Evolutionary conservation across 1,140 invertebrate species (phyloP).

Genomic region (Aethina tumida): DNA sequence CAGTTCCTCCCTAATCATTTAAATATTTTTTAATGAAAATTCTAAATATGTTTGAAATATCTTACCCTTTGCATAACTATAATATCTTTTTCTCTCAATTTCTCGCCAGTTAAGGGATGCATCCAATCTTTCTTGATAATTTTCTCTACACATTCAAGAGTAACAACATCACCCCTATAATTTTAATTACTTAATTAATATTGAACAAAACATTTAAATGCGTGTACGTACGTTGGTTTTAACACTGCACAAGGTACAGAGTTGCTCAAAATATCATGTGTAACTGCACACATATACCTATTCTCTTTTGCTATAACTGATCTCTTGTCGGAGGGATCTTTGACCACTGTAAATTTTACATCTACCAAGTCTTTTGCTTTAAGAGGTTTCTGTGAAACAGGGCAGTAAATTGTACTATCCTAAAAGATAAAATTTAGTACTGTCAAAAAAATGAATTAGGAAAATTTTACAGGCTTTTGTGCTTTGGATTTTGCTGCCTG

Average conservation of each 20-base stretch:
- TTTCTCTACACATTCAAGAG: slow-evolving; percentile 93
- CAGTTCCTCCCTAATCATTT: slow-evolving; percentile 77
- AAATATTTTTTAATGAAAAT: slow-evolving; percentile 15
- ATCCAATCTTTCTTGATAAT: slow-evolving; percentile 95
- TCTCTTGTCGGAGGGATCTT: slow-evolving; percentile 74
- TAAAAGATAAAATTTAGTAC: slow-evolving; percentile 29
- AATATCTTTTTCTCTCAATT: slow-evolving; percentile 87
- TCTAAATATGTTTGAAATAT: slow-evolving; percentile 8
- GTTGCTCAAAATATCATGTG: slow-evolving; percentile 91
- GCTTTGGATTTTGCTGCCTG: slow-evolving; percentile 61
- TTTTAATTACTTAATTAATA: too few relatives aligned
- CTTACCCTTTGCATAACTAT: slow-evolving; percentile 79
- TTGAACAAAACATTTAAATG: slow-evolving; percentile 11
- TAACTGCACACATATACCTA: slow-evolving; percentile 95
- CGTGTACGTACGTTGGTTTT: slow-evolving; percentile 66
- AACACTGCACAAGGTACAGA: slow-evolving; percentile 89
- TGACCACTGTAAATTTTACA: slow-evolving; percentile 87
- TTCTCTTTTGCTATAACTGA: slow-evolving; percentile 75
- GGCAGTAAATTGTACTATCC: slow-evolving; percentile 86
- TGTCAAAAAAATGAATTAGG: neutral
- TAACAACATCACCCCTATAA: slow-evolving; percentile 87
- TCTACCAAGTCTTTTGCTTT: slow-evolving; percentile 89
- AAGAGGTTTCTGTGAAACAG: slow-evolving; percentile 81
- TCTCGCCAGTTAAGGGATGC: slow-evolving; percentile 84
- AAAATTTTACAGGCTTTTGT: slow-evolving; percentile 62